Percentiles rank a stretch among this genome's conserved stretches.
Evolutionary conservation across 2,888 invertebrate genomes (phyloP).

Genomic region (Catocala nupta): DNA sequence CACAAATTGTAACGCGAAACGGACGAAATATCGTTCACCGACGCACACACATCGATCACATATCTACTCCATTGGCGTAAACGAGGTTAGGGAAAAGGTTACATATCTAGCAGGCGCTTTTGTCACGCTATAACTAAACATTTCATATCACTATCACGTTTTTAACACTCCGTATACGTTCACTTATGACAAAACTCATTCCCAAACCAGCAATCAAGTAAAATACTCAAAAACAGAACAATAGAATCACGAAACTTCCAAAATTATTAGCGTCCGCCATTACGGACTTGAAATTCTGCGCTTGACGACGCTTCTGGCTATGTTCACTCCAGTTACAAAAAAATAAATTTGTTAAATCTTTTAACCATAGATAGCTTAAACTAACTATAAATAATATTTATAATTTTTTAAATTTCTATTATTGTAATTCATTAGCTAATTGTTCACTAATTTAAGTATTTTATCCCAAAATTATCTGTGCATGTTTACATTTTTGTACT

Average conservation of each 20-base stretch:
- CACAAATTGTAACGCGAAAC: conserved; percentile 82
- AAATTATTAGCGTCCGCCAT: conserved; percentile 88
- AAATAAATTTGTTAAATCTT: conserved; percentile 64
- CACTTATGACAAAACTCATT: conserved; percentile 78
- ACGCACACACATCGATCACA: conserved; percentile 92
- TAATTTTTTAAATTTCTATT: conserved; percentile 30
- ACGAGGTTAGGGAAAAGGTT: conserved; percentile 93
- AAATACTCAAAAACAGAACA: conserved; percentile 82
- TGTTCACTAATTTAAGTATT: conserved; percentile 52
- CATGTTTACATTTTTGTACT: conserved; percentile 85
- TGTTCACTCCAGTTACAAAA: conserved; percentile 83
- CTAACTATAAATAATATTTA: conserved; percentile 29
- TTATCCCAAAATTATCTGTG: conserved; percentile 68
- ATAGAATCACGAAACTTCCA: conserved; percentile 86
- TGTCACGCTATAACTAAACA: conserved; percentile 83
- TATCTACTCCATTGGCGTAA: conserved; percentile 92
- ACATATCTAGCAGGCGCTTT: conserved; percentile 88
- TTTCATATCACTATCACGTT: conserved; percentile 84
- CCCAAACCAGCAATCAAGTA: conserved; percentile 68
- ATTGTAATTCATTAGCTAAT: conserved; percentile 33
- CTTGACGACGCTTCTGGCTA: conserved; percentile 86
- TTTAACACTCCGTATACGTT: conserved; percentile 72
- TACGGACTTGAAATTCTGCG: conserved; percentile 85
- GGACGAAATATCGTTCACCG: conserved; percentile 89
- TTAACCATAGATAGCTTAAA: conserved; percentile 33